Base-by-base conservation (phyloP, 2,797 vertebrate species). In the Rousettus madagascariensis region DNA sequence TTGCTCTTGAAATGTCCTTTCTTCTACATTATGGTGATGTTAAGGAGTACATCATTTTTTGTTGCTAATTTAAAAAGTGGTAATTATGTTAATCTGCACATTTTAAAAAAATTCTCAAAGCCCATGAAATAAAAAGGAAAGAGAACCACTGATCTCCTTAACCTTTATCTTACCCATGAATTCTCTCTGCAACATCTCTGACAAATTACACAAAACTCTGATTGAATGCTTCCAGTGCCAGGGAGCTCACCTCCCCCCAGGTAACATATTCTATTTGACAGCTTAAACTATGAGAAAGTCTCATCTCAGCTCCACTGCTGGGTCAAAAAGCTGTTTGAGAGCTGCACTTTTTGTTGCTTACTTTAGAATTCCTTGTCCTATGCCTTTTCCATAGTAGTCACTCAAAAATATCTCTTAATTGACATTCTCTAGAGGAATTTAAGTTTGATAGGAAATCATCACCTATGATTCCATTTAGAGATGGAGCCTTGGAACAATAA, bases 391-490 rank as follows among this genome's bases (percentile, higher is more conserved):
- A 88, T 30, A 87, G 19, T 77, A 65, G 28, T 72, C 15, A 7
- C 19, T 95, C n/a, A 93, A 90, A 95, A 95, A 84, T 94, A 77
- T 53, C 95, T 92, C 66, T 77, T 85, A 78, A 66, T 36, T 93
- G 86, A 36, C 19, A 26, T 51, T 86, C 88, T 80, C 33, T 83
- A 59, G 36, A 90, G 77, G 68, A 92, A 86, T 75, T 87, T 68
- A 80, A 91, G 49, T 96, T 82, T 72, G 33, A 87, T 63, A 79
- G 55, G 53, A 78, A 96, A 55, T 80, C n/a, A 80, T 82, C 22
- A 19, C 24, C 41, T 51, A 49, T 33, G n/a, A 82, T 71, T 20
- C 22, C 57, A 20, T 43, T 86, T 86, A 75, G 68, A 53, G 46
- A 46, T 91, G 36, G 22, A 24, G 8, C 22, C 61, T 69, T 87